These are phyloP conservation scores for Aphidius gifuensis DNA, from an alignment of 1,140 invertebrate genomes.

Conservation along the genomic window DNA sequence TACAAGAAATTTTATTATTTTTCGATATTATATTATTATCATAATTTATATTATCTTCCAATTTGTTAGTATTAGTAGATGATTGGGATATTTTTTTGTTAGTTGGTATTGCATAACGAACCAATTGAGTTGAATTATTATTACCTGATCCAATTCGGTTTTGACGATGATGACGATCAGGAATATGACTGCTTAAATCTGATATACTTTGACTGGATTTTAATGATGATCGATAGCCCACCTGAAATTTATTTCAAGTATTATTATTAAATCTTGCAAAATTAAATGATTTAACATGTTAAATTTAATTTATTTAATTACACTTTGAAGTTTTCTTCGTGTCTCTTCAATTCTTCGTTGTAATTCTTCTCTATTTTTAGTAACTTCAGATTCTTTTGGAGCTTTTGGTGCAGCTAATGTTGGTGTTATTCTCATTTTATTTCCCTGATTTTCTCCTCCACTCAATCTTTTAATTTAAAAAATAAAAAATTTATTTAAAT, in stretches of 20 bases:
- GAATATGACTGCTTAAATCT: conserved; percentile 64
- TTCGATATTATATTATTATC: conserved; percentile 41
- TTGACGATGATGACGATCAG: conserved; percentile 56
- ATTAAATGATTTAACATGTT: neutral
- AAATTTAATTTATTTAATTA: conserved; percentile 54
- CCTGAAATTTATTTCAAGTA: conserved; percentile 51
- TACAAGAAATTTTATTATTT: conserved; percentile 44
- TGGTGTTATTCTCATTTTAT: conserved; percentile 50
- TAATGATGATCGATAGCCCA: conserved; percentile 70
- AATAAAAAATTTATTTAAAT: conserved; percentile 1
- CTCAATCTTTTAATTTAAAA: conserved; percentile 21
- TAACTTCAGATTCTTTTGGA: conserved; percentile 62
- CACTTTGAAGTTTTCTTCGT: conserved; percentile 81
- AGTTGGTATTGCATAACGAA: conserved; percentile 48
- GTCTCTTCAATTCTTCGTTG: conserved; percentile 84
- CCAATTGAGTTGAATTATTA: conserved; percentile 34
- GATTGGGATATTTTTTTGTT: conserved; percentile 41
- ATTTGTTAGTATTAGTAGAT: conserved; percentile 45
- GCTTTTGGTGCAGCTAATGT: conserved; percentile 60
- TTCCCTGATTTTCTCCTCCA: conserved; percentile 42
- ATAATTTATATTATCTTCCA: conserved; percentile 40
- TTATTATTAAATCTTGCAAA: conserved; percentile 2
- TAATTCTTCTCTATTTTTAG: conserved; percentile 77
- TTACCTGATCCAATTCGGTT: conserved; percentile 49
- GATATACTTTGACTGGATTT: conserved; percentile 81